Evolutionary conservation across 2,797 vertebrate genomes (phyloP).

Genomic region (Euthynnus affinis): DNA sequence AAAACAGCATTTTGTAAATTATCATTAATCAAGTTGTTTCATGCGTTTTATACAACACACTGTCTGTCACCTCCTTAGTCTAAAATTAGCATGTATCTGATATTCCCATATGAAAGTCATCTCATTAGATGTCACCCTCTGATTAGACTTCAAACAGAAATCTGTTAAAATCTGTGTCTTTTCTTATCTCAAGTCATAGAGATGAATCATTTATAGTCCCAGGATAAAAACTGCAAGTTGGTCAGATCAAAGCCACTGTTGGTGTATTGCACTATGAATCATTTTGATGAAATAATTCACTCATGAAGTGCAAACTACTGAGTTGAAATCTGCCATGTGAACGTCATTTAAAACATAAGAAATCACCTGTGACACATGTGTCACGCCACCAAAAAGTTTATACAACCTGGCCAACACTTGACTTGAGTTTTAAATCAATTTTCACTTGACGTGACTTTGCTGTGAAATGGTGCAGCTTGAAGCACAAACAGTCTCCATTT

Average conservation of each 20-base stretch:
- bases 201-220: not conserved
- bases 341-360: not conserved
- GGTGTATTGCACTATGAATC: not conserved
- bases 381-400: not conserved
- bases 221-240: not conserved
- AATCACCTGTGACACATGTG: no score
- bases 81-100: constrained; percentile 36
- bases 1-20: constrained; percentile 13
- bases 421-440: constrained; percentile 4
- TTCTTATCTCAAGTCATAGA: not conserved
- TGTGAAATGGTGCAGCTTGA: constrained; percentile 11
- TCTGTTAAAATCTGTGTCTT: not conserved
- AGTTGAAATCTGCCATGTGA: not conserved
- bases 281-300: not conserved
- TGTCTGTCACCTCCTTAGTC: constrained; percentile 29
- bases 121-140: constrained; percentile 26
- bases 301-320: not conserved
- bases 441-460: constrained; percentile 1
- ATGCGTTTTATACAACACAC: constrained; percentile 10
- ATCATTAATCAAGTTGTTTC: constrained; percentile 44
- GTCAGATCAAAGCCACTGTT: not conserved
- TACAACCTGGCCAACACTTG: not conserved
- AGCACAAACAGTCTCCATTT: not conserved
- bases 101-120: constrained; percentile 36
- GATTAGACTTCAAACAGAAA: constrained; percentile 23